A percentile compares a stretch with the other conserved stretches of the same genome.
Conservation (phyloP, 2,888 invertebrate genomes). For the Ophioninae sp. region DNA sequence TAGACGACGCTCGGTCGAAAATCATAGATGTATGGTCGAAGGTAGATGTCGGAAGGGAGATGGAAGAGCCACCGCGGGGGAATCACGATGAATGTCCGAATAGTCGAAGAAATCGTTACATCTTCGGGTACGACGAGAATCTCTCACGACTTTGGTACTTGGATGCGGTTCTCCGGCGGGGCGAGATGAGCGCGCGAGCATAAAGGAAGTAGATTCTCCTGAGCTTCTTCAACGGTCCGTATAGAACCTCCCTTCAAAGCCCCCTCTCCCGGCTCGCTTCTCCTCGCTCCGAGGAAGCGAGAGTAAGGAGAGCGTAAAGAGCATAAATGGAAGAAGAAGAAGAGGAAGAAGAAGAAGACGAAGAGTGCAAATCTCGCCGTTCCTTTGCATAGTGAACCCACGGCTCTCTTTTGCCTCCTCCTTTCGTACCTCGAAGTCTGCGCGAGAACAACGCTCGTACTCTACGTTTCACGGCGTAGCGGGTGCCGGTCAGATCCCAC, state of each 20-base stretch:
- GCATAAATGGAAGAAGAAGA: conserved; percentile 50
- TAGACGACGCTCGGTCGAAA: conserved; percentile 54
- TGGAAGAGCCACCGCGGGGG: conserved; percentile 48
- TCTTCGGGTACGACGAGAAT: conserved; percentile 50
- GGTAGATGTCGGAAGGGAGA: neutral
- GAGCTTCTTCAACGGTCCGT: conserved; percentile 43
- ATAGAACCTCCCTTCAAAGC: conserved; percentile 23
- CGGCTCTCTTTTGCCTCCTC: conserved; percentile 57
- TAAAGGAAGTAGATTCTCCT: conserved; percentile 54
- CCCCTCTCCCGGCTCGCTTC: neutral
- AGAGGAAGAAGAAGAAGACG: conserved; percentile 36
- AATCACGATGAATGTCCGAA: conserved; percentile 62
- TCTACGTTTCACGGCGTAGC: conserved; percentile 53
- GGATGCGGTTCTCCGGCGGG: conserved; percentile 25
- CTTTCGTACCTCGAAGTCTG: conserved; percentile 22
- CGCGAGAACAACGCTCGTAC: conserved; percentile 53
- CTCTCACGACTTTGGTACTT: conserved; percentile 62
- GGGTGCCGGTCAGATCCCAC: conserved; percentile 71
- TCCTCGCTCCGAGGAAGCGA: conserved; percentile 14
- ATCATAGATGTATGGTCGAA: conserved; percentile 20
- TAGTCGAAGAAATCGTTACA: conserved; percentile 58
- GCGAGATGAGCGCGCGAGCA: conserved; percentile 56
- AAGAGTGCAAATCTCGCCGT: conserved; percentile 63
- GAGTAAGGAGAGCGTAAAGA: conserved; percentile 49
- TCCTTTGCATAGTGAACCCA: conserved; percentile 60